A percentile compares a stretch with the other conserved stretches of the same genome.
These are phyloP conservation scores for Lepidurus couesii DNA, from an alignment of 1,140 invertebrate species.

Conservation along the genomic window DNA sequence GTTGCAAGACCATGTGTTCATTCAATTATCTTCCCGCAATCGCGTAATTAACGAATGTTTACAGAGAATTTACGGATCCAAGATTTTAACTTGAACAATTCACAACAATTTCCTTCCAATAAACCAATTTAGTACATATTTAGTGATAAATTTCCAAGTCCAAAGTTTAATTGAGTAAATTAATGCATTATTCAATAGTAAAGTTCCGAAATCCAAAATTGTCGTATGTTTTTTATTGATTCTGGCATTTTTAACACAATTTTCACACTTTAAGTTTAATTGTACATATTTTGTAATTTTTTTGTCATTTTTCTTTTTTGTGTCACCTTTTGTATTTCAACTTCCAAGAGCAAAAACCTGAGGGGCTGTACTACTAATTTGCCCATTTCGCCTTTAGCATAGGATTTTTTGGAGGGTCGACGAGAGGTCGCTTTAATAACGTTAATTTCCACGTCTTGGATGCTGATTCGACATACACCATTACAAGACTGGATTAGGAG, in stretches of 20 bases:
- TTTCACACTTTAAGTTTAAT: not conserved
- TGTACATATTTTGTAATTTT: not conserved
- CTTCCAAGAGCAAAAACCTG: slow-evolving; percentile 18
- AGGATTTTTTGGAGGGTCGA: slow-evolving; percentile 2
- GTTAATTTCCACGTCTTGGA: not conserved
- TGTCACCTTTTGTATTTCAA: not conserved
- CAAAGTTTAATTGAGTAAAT: no score
- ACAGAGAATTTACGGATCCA: no score
- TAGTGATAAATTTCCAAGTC: no score
- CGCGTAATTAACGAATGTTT: no score
- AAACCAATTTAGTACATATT: no score
- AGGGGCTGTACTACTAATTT: slow-evolving; percentile 10
- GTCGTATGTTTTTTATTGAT: no score
- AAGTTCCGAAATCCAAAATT: no score
- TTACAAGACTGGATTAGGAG: not conserved
- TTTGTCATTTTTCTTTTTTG: not conserved
- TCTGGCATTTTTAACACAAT: not conserved
- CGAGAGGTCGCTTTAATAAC: not conserved
- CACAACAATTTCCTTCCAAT: no score
- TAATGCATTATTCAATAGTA: no score
- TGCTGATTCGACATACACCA: not conserved
- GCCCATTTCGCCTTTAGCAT: slow-evolving; percentile 3
- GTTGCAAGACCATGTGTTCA: no score
- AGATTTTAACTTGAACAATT: no score
- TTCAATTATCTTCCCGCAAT: no score